Base-by-base conservation (phyloP, 92 coral and sea anemone genomes). In the Porites evermanni region DNA sequence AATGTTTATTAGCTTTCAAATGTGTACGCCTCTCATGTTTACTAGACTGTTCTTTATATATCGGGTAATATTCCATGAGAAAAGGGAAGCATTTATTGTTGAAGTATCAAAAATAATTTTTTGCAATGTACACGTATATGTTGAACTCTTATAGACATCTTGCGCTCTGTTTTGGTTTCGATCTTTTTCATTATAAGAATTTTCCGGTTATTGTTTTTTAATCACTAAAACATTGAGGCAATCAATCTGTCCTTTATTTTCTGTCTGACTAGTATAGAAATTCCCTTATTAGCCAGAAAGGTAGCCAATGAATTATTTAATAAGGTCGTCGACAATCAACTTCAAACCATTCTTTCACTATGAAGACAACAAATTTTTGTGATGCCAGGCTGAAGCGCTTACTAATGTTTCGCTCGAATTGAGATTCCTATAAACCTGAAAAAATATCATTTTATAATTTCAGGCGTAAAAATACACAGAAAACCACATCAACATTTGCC, bases 281-380 rank as follows among this genome's bases (percentile, higher is more conserved):
- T 26, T 32, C 74, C 67, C 12, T 21, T 29, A 79, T 53, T 67
- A 64, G 53, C 10, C 24, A 47, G 51, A 51, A 64, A 38, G 13
- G 5, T 38, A 38, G 47, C 47, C 54, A 24, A 53, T 80, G 47
- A 80, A 80, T 67, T 67, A 68, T 80, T 80, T 24, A 80, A 50
- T 24, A 64, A 6, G 23, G 6, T 20, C 38, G 59, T 16, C 65
- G 66, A 23, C 19, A 52, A 12, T 14, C 16, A 38, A 38, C 5
- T 38, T 38, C 47, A 38, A 38, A 38, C 47, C 47, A 38, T 38
- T 38, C 6, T 38, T 38, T 38, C 47, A 38, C 6, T 38, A 38
- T 38, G 47, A 38, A 38, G 47, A 38, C 5, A 38, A 38, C 47
- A 38, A 38, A 38, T 38, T 38, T 38, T 38, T 38, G 47, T 38